These are phyloP conservation scores for Pyrocoelia pectoralis DNA, from an alignment of 2,888 invertebrate species.

Conservation along the genomic window DNA sequence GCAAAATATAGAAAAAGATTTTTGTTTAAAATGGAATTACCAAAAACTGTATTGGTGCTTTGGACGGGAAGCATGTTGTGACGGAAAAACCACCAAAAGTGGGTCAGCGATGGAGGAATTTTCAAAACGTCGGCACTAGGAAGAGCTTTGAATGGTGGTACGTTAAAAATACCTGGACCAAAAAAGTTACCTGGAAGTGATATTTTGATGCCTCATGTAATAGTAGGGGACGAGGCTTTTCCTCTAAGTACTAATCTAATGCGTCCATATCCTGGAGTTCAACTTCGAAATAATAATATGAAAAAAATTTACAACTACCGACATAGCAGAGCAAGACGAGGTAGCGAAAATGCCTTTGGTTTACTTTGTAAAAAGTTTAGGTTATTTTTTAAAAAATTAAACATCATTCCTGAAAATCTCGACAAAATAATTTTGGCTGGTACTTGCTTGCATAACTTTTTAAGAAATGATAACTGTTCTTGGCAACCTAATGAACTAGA, in stretches of 20 bases:
- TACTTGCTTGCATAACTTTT: slow-evolving; percentile 19
- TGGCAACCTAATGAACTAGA: slow-evolving; percentile 12
- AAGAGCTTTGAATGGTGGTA: slow-evolving; percentile 7
- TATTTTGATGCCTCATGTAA: slow-evolving; percentile 6
- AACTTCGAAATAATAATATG: slow-evolving; percentile 7
- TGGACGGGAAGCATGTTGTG: no score
- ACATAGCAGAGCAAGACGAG: slow-evolving; percentile 7
- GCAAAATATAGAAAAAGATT: no score
- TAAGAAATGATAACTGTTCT: slow-evolving; percentile 19
- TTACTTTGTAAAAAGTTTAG: slow-evolving; percentile 16
- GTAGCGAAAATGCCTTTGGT: slow-evolving; percentile 17
- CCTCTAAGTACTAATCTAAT: slow-evolving; percentile 17
- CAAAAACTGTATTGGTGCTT: no score
- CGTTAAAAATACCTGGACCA: slow-evolving; percentile 8
- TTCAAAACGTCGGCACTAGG: slow-evolving; percentile 6
- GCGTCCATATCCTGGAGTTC: slow-evolving; percentile 12
- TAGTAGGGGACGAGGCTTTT: slow-evolving; percentile 16
- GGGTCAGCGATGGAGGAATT: no score
- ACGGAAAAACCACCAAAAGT: no score
- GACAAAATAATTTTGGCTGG: not conserved
- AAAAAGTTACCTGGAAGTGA: slow-evolving; percentile 13
- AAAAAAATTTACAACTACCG: slow-evolving; percentile 11
- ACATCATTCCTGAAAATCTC: slow-evolving; percentile 11
- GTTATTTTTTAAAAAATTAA: slow-evolving; percentile 1
- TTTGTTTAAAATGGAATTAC: no score